Conservation (phyloP, 2,797 vertebrate species). For the Luscinia luscinia region DNA sequence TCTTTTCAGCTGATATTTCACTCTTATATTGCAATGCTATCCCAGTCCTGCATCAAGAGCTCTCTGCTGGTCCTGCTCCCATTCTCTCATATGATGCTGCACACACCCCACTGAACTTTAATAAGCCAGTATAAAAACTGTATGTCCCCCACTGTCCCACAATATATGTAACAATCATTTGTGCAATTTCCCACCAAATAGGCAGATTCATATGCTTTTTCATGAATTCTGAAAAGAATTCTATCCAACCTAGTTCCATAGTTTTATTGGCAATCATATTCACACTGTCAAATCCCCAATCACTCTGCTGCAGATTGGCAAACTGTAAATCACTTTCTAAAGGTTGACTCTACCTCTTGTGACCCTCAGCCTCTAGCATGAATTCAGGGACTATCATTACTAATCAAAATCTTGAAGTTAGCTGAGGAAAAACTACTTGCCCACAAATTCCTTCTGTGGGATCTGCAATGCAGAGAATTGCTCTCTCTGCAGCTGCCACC, state of each 20-base stretch:
- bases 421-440: not conserved
- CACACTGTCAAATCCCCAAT: not conserved
- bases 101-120: not conserved
- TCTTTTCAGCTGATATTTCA: not conserved
- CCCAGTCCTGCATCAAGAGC: not conserved
- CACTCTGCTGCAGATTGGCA: not conserved
- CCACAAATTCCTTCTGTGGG: not conserved
- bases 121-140: not conserved
- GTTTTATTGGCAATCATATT: not conserved
- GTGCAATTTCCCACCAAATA: not conserved
- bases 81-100: not conserved
- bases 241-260: not conserved
- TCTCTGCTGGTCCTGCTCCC: not conserved
- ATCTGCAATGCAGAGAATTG: not conserved
- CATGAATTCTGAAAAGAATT: not conserved
- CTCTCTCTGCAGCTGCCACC: not conserved
- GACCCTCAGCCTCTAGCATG: not conserved
- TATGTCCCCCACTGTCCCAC: too few relatives aligned
- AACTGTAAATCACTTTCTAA: not conserved
- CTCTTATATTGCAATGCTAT: accelerated
- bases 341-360: not conserved
- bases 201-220: not conserved
- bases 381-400: not conserved
- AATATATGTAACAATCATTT: not conserved
- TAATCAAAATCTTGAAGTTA: not conserved